Evolutionary conservation across 2,113 vertebrate genomes (phyloP).

Genomic region (Mesitornis unicolor): DNA sequence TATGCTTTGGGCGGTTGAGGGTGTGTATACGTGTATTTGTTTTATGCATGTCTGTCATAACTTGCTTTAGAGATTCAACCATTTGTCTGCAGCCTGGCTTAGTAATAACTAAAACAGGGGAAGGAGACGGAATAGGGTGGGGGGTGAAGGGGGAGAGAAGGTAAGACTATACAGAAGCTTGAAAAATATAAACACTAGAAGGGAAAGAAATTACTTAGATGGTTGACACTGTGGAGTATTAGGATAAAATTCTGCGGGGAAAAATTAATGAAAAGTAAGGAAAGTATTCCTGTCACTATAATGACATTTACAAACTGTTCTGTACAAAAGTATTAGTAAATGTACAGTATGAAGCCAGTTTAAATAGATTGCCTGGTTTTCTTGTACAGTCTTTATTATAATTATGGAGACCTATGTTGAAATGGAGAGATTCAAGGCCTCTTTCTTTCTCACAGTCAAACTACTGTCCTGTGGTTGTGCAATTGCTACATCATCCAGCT

Average conservation of each 20-base stretch:
- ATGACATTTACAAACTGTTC: neutral
- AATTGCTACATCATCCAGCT: neutral
- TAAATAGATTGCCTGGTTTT: neutral
- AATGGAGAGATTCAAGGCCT: neutral
- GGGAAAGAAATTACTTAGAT: neutral
- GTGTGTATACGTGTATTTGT: neutral
- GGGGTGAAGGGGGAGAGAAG: neutral
- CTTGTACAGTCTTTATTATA: neutral
- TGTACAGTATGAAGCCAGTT: neutral
- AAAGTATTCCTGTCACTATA: neutral
- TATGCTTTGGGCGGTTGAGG: constrained; percentile 16
- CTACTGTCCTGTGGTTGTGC: neutral
- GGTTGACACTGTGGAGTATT: neutral
- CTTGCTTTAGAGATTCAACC: constrained; percentile 43
- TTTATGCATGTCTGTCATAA: constrained; percentile 38
- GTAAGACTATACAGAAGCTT: neutral
- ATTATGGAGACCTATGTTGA: neutral
- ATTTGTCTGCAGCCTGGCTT: neutral
- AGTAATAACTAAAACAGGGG: neutral
- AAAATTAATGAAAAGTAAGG: neutral
- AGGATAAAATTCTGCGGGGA: neutral
- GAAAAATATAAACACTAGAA: neutral
- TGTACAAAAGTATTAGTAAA: neutral
- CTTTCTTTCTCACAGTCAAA: constrained; percentile 12
- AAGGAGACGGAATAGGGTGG: too few relatives aligned